phyloP scores from a whole-genome alignment of 2,797 vertebrate species.

The Gallinago stenura region DNA sequence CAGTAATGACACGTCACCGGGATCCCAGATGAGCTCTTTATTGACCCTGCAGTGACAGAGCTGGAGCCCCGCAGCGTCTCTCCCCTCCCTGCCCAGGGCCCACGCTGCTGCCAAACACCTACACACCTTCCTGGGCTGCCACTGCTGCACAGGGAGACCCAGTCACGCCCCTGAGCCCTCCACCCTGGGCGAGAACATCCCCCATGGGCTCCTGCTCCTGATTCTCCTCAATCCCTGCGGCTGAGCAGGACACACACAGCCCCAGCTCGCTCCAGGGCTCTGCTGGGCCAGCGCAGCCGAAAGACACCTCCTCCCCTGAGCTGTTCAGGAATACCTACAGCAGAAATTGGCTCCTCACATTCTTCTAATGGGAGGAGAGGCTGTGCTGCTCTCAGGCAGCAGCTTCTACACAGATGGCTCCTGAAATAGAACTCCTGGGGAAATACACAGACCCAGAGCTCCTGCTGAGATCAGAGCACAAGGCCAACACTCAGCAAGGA shows the following conservation, averaged over 20 bases:
- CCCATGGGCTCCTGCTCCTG: neutral
- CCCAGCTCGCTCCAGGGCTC: neutral
- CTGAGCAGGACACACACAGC: accelerated
- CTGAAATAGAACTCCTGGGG: neutral
- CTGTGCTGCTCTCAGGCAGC: neutral
- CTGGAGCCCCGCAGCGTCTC: neutral
- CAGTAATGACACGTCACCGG: neutral
- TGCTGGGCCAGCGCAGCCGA: neutral
- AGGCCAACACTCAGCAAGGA: neutral
- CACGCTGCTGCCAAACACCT: neutral
- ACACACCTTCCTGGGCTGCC: neutral
- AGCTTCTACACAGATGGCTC: neutral
- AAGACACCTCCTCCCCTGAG: neutral
- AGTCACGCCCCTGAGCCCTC: neutral
- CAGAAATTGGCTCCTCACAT: neutral
- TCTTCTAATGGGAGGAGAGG: neutral
- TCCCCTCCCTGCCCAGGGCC: neutral
- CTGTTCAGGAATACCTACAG: neutral
- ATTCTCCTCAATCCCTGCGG: neutral
- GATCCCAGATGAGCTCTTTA: neutral
- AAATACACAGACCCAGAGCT: neutral
- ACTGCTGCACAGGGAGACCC: neutral
- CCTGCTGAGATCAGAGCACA: neutral
- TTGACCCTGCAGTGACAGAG: neutral
- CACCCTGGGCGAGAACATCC: neutral